Conservation (phyloP, 2,797 vertebrate species). For the Hydrolagus colliei region DNA sequence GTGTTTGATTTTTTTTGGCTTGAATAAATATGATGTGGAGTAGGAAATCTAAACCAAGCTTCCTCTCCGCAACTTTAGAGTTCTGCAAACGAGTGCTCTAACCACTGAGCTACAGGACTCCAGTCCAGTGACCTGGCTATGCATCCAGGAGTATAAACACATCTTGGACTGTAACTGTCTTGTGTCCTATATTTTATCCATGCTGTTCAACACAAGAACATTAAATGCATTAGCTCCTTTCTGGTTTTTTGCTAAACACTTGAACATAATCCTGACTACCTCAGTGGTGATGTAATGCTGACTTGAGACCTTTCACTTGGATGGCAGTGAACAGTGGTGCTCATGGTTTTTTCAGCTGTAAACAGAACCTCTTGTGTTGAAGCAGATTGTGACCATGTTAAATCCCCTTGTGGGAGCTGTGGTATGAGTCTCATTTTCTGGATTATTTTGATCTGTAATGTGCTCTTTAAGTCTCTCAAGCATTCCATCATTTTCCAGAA, state of each 20-base stretch:
- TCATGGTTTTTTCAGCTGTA: background rate
- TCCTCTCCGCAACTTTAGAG: too few species aligned
- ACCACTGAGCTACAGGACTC: too few species aligned
- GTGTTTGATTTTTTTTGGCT: too few species aligned
- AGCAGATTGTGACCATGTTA: background rate
- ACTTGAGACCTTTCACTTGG: conserved; percentile 4
- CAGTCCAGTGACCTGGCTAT: too few species aligned
- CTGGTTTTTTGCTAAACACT: background rate
- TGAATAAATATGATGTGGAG: too few species aligned
- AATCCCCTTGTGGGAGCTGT: background rate
- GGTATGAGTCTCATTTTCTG: background rate
- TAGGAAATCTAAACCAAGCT: too few species aligned
- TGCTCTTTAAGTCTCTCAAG: background rate
- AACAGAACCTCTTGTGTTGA: background rate
- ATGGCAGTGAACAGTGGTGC: conserved; percentile 8
- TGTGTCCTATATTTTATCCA: background rate
- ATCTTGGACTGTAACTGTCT: background rate
- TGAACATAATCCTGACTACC: background rate
- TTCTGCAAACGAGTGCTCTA: too few species aligned
- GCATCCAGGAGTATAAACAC: too few species aligned
- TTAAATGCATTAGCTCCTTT: background rate
- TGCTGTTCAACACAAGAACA: background rate
- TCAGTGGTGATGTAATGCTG: conserved; percentile 8
- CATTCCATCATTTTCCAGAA: conserved; percentile 19
- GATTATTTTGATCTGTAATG: conserved; percentile 8